phyloP scores from a whole-genome alignment of 2,797 vertebrate genomes.

The Spinus olivaceus region DNA sequence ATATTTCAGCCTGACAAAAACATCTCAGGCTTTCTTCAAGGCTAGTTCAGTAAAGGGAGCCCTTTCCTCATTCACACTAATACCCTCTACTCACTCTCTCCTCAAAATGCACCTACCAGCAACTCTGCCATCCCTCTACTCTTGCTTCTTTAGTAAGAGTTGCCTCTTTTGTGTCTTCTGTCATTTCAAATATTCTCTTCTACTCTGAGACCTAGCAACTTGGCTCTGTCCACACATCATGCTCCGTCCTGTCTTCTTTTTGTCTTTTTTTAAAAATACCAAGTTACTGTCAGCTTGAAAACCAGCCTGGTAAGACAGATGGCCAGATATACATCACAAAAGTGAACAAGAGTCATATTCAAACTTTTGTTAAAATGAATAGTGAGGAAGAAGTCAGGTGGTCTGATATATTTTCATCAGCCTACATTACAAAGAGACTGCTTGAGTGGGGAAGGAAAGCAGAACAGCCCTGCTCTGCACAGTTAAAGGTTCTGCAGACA shows the following conservation, averaged over 20 bases:
- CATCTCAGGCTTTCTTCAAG: background rate
- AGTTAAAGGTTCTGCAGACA: background rate
- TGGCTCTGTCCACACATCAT: background rate
- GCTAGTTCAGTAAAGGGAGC: background rate
- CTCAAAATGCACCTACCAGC: background rate
- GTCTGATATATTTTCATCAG: background rate
- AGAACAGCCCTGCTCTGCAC: background rate
- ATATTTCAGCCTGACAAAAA: background rate
- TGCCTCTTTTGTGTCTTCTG: background rate
- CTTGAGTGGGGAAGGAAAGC: background rate
- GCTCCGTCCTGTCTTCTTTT: background rate
- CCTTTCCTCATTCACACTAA: background rate
- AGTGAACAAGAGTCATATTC: background rate
- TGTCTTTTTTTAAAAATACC: background rate
- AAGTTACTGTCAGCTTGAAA: slow-evolving; percentile 9
- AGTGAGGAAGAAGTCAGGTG: background rate
- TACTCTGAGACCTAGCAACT: background rate
- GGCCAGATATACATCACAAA: background rate
- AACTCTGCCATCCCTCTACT: background rate
- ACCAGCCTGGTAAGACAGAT: background rate
- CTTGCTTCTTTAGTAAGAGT: background rate
- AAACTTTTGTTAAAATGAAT: background rate
- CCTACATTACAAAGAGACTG: background rate
- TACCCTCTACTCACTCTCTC: background rate
- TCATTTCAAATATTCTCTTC: background rate